These are phyloP conservation scores for Xiphorhynchus elegans DNA, from an alignment of 2,113 vertebrate genomes.

Conservation along the genomic window DNA sequence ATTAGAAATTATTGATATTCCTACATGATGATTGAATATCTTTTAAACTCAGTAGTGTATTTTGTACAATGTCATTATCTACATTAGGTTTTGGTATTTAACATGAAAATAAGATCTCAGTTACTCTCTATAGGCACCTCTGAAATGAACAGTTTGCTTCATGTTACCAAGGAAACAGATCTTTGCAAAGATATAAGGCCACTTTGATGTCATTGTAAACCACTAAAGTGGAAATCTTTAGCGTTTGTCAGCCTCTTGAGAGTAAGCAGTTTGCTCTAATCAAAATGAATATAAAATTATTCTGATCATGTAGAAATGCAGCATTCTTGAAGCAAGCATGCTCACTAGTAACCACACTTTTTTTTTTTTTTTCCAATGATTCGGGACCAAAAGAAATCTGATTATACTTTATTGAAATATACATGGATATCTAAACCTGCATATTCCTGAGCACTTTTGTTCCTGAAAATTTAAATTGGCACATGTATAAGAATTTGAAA, in stretches of 20 bases:
- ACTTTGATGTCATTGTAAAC: slow-evolving; percentile 72
- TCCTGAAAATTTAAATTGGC: neutral
- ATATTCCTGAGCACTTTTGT: neutral
- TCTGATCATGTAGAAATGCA: slow-evolving; percentile 74
- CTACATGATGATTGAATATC: neutral
- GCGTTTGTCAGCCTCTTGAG: slow-evolving; percentile 65
- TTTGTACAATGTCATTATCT: slow-evolving; percentile 1
- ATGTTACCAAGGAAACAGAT: slow-evolving; percentile 75
- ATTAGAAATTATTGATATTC: neutral
- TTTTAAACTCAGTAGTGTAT: neutral
- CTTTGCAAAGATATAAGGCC: slow-evolving; percentile 66
- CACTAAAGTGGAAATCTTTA: slow-evolving; percentile 73
- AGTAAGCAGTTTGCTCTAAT: slow-evolving; percentile 67
- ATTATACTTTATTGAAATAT: neutral
- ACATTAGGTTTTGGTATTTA: slow-evolving; percentile 44
- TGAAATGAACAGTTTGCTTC: slow-evolving; percentile 62
- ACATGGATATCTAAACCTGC: neutral
- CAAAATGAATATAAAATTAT: slow-evolving; percentile 76
- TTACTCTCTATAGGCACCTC: slow-evolving; percentile 29
- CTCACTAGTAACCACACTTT: neutral
- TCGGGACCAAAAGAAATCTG: slow-evolving; percentile 31
- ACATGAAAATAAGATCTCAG: slow-evolving; percentile 34
- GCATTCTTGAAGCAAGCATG: slow-evolving; percentile 49
- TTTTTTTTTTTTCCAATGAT: slow-evolving; percentile 2
- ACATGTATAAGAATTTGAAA: neutral